Percentiles rank a stretch among this genome's conserved stretches.
phyloP scores from a whole-genome alignment of 2,113 vertebrate species.

The Hypanus sabinus region DNA sequence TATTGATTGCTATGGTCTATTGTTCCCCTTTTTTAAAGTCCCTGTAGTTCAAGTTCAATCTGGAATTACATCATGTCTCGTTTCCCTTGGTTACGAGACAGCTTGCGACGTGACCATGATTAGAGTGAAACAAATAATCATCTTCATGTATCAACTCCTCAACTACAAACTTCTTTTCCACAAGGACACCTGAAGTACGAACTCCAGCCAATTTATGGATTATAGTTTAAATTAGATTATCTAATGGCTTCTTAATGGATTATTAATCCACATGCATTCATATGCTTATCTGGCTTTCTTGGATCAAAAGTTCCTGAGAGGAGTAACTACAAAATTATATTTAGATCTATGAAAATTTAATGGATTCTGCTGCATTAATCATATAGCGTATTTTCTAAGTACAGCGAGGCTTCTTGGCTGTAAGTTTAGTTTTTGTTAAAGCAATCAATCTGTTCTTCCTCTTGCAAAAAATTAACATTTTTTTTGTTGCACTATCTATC shows the following conservation, averaged over 20 bases:
- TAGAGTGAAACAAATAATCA: conserved; percentile 77
- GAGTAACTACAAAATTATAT: conserved; percentile 55
- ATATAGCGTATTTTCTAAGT: not conserved
- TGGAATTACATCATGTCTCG: conserved; percentile 88
- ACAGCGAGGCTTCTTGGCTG: not conserved
- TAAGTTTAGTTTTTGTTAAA: not conserved
- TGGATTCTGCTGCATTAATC: not conserved
- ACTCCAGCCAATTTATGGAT: conserved; percentile 89
- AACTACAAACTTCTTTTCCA: conserved; percentile 70
- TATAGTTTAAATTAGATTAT: conserved; percentile 97
- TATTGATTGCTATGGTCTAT: conserved; percentile 77
- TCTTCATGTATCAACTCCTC: conserved; percentile 71
- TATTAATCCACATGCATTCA: conserved; percentile 92
- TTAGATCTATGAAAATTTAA: conserved; percentile 32
- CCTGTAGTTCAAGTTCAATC: conserved; percentile 81
- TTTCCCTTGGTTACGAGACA: conserved; percentile 86
- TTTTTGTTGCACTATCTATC: not conserved
- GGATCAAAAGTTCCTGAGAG: conserved; percentile 73
- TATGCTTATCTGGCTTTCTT: conserved; percentile 77
- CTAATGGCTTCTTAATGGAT: conserved; percentile 99
- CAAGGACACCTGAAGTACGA: conserved; percentile 71
- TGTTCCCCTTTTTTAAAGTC: conserved; percentile 70
- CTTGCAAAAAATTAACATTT: not conserved
- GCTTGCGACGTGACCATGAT: conserved; percentile 80
- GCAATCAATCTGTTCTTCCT: not conserved